Evolutionary conservation across 1,140 invertebrate genomes (phyloP), one percentile per base, ranked within the genome.

Genomic region (Drosophila mojavensis): DNA sequence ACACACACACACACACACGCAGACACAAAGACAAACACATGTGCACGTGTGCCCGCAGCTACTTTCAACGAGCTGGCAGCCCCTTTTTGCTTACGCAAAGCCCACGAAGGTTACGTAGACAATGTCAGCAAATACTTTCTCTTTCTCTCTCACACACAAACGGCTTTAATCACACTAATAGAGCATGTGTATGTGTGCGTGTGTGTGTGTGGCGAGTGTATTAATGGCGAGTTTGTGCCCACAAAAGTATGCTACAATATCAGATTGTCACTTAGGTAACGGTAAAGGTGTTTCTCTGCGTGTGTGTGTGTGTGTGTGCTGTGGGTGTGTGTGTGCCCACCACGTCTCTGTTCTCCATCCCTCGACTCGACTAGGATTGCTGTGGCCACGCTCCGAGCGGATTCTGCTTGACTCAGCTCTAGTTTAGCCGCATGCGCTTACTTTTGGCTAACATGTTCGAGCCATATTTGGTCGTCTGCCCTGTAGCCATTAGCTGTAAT

Each of bases 1-100:
- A 51, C n/a, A 64, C 5, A 24, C 4, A 51, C n/a, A 58, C 33
- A 56, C 53, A 64, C 26, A 24, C 2, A 33, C 36, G 43, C 50
- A 65, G 9, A 17, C 26, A 51, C 26, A 61, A 39, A 39, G 36
- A 3, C 10, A 39, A 39, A 39, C 36, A 13, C 17, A 30, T 20
- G 65, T 68, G 68, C 68, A 73, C 59, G 76, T 79, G 63, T 58
- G 77, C 80, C 76, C 73, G 67, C 30, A 79, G 75, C 81, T 60
- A 65, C 47, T 54, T 60, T 74, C 47, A 28, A 56, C 62, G 58
- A 30, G 47, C 54, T 60, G 36, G n/a, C 45, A 61, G 51, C 41
- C 53, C 47, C 56, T 64, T 56, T 56, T 56, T 39, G 28, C 24
- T 41, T 33, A 15, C 28, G 41, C 56, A 30, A 60, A 47, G 28